Evolutionary conservation across 2,888 invertebrate genomes (phyloP).

Genomic region (Tipula helvola): DNA sequence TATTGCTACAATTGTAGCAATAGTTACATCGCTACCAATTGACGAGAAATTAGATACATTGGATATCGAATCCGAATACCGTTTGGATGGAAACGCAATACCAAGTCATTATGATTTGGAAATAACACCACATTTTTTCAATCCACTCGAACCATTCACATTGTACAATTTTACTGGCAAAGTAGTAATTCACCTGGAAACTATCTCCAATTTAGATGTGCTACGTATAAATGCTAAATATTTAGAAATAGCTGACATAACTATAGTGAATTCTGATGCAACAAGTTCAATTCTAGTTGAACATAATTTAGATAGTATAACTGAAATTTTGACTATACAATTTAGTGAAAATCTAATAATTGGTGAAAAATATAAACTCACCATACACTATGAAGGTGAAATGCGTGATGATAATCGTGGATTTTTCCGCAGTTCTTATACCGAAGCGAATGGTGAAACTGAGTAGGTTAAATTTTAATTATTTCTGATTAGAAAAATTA

Average conservation of each 20-base stretch:
- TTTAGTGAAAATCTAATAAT: conserved; percentile 25
- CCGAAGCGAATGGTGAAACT: conserved; percentile 22
- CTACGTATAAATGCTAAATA: conserved; percentile 26
- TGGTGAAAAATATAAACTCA: conserved; percentile 34
- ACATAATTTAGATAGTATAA: not conserved
- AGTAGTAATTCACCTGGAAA: conserved; percentile 17
- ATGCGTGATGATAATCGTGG: conserved; percentile 42
- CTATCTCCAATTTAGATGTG: not conserved
- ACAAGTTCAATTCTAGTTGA: not conserved
- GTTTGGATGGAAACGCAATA: not conserved
- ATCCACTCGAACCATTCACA: conserved; percentile 22
- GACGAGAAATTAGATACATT: not conserved
- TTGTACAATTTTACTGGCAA: conserved; percentile 34
- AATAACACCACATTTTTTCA: conserved; percentile 38
- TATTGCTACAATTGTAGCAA: not conserved
- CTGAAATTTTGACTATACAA: not conserved
- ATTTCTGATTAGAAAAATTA: too few species aligned
- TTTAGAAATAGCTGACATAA: conserved; percentile 20
- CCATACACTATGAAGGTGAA: conserved; percentile 37
- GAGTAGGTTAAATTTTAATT: not conserved
- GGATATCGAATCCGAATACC: not conserved
- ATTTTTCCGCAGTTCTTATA: conserved; percentile 38
- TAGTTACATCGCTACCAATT: not conserved
- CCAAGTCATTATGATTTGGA: conserved; percentile 43
- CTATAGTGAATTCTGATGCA: not conserved